Evolutionary conservation across 2,888 invertebrate genomes (phyloP).

Genomic region (Nymphalis c-album): DNA sequence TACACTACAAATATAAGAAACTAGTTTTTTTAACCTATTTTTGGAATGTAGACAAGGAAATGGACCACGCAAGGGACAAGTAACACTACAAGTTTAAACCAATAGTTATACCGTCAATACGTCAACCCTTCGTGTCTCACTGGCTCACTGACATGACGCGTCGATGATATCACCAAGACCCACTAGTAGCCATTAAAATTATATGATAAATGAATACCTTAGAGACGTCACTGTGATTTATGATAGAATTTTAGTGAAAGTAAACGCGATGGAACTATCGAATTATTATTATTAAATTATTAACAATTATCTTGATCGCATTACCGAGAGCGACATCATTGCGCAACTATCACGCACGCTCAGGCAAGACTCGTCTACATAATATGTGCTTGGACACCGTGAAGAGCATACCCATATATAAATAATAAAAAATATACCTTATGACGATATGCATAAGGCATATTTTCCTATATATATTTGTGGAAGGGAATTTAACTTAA

Average conservation of each 20-base stretch:
- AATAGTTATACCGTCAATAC: too few species aligned
- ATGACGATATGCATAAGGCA: conserved; percentile 17
- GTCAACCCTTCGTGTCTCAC: too few species aligned
- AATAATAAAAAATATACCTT: conserved; percentile 23
- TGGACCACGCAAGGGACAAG: too few species aligned
- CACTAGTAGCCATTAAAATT: too few species aligned
- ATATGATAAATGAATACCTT: background rate
- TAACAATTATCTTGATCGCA: conserved; percentile 34
- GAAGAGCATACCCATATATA: conserved; percentile 38
- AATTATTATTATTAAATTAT: conserved; percentile 32
- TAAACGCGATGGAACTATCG: conserved; percentile 19
- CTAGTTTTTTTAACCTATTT: too few species aligned
- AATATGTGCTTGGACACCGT: conserved; percentile 41
- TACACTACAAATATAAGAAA: too few species aligned
- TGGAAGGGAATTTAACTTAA: conserved; percentile 18
- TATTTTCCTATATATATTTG: conserved; percentile 23
- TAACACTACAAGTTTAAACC: too few species aligned
- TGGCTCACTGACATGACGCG: too few species aligned
- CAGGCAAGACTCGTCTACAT: conserved; percentile 43
- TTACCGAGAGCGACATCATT: conserved; percentile 41
- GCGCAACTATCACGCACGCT: conserved; percentile 43
- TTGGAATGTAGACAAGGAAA: too few species aligned
- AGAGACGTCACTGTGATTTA: background rate
- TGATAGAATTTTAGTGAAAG: conserved; percentile 29
- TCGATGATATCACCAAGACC: too few species aligned